phyloP scores from a whole-genome alignment of 2,888 invertebrate species.

The Cynaeus angustus region DNA sequence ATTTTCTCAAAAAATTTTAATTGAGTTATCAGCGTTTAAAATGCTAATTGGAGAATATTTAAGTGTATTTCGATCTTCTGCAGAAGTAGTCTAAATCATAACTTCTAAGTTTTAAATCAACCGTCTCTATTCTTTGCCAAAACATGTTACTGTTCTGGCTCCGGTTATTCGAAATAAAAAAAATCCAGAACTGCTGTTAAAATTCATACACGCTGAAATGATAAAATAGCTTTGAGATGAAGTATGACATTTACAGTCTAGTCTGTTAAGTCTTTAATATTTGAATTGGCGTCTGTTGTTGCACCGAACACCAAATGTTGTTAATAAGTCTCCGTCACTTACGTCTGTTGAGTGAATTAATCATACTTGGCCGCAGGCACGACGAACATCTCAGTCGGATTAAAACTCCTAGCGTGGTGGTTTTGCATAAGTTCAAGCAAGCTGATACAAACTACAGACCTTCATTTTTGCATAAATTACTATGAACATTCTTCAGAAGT shows the following conservation, averaged over 20 bases:
- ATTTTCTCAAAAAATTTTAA: no score
- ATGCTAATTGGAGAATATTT: no score
- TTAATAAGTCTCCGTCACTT: constrained; percentile 55
- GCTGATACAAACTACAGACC: constrained; percentile 20
- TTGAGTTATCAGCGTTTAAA: no score
- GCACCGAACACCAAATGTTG: constrained; percentile 53
- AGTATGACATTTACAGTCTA: constrained; percentile 34
- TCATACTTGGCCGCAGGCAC: constrained; percentile 51
- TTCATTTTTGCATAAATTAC: constrained; percentile 45
- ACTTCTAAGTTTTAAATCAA: no score
- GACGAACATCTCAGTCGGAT: constrained; percentile 44
- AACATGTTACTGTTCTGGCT: no score
- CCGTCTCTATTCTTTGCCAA: no score
- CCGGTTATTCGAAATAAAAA: not conserved
- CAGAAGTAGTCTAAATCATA: no score
- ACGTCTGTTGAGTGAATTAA: constrained; percentile 53
- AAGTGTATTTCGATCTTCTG: no score
- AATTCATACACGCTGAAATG: constrained; percentile 26
- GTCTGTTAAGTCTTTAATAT: constrained; percentile 44
- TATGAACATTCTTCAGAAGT: constrained; percentile 10
- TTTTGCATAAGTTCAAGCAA: constrained; percentile 45
- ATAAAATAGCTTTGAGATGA: constrained; percentile 25
- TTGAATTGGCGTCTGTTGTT: constrained; percentile 51
- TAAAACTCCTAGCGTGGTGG: constrained; percentile 42
- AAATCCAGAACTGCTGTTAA: constrained; percentile 20